Base-by-base conservation (phyloP, 2,113 vertebrate genomes). In the Aptenodytes patagonicus region DNA sequence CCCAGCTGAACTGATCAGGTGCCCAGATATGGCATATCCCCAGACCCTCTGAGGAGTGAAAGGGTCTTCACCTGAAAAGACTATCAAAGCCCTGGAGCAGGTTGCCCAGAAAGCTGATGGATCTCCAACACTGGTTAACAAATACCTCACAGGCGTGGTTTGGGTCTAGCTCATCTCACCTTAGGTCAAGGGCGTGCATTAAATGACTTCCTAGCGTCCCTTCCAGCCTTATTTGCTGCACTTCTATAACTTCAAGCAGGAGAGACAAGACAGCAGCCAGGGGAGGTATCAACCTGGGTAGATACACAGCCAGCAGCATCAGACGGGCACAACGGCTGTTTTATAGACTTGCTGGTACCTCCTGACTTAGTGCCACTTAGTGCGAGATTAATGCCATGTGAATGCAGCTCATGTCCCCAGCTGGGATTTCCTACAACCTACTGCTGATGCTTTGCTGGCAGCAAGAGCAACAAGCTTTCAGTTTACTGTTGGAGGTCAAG, bases 401-500 rank as follows among this genome's bases (percentile, higher is more conserved):
- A 75, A 52, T n/a, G 44, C 83, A 40, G 87, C 93, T 95, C 29
- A 0, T 72, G 87, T 88, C 91, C 90, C 94, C 94, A 86, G 94
- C 83, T 94, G 87, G 97, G 97, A 97, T 98, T 97, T 98, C 95
- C 89, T 88, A 75, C 49, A 84, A 96, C 95, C 97, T 96, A 92
- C n/a, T 46, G 87, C 75, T 64, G 92, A 92, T 95, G 89, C 85
- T 97, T 95, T 97, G 96, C 89, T 92, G 97, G 95, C 91, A n/a
- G 91, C 80, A 89, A 95, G 95, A 97, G 95, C 97, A 93, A 87
- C 95, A 96, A 97, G 97, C 97, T 96, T 82, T 96, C 26, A 93
- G 97, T 98, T 98, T 97, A 97, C 40, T 51, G 77, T 94, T 96
- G 95, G 96, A 98, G 98, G 98, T 98, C 97, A 98, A 97, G 90